phyloP scores from a whole-genome alignment of 2,888 invertebrate species.

The Drosophila multiciliata region DNA sequence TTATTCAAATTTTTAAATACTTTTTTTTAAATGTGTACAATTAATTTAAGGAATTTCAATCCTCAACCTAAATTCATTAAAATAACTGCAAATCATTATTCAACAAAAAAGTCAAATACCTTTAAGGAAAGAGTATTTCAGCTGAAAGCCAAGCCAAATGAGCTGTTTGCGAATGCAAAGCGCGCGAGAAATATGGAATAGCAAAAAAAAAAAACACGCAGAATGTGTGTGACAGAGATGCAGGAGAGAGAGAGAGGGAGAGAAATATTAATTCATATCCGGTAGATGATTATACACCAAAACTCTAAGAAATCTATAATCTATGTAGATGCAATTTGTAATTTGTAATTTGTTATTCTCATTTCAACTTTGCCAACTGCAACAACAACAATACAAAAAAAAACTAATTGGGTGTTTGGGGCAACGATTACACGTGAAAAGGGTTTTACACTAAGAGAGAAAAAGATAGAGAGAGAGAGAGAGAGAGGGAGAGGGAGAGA shows the following conservation, averaged over 20 bases:
- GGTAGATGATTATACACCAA: conserved; percentile 80
- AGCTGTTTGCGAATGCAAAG: conserved; percentile 48
- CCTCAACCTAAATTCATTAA: neutral
- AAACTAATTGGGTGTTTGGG: conserved; percentile 55
- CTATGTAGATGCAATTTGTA: conserved; percentile 63
- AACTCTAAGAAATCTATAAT: conserved; percentile 78
- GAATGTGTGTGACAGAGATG: neutral
- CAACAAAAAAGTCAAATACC: neutral
- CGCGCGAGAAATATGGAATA: conserved; percentile 44
- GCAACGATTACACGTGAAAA: conserved; percentile 39
- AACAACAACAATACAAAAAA: neutral
- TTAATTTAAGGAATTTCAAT: neutral
- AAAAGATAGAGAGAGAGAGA: neutral
- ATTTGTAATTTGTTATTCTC: conserved; percentile 64
- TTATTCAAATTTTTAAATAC: neutral
- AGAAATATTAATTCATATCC: conserved; percentile 82
- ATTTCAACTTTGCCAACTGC: conserved; percentile 27
- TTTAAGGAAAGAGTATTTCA: conserved; percentile 3
- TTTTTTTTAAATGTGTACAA: neutral
- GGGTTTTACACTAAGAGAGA: conserved; percentile 6
- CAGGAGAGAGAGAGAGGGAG: conserved; percentile 14
- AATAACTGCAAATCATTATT: neutral
- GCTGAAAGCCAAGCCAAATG: conserved; percentile 22
- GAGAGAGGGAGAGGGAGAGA: neutral
- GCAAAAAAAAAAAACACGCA: conserved; percentile 11